These are phyloP conservation scores for Phrixothrix hirtus DNA, from an alignment of 2,888 invertebrate genomes.

Conservation along the genomic window DNA sequence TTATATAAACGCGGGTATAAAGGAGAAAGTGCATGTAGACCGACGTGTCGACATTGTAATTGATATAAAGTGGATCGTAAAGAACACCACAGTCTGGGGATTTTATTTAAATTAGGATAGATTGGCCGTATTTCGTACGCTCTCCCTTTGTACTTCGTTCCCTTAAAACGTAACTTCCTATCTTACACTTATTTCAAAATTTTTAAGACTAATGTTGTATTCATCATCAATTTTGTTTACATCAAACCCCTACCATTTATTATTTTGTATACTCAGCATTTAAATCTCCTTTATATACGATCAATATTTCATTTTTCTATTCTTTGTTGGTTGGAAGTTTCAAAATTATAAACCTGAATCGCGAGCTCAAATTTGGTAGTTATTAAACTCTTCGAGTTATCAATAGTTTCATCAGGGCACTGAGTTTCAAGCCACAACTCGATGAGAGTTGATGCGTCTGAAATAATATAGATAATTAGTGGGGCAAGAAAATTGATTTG, in stretches of 20 bases:
- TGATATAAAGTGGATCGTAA: slow-evolving; percentile 33
- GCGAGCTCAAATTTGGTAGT: too few species aligned
- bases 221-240: background rate
- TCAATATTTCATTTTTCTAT: slow-evolving; percentile 9
- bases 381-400: too few species aligned
- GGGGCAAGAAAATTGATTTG: too few species aligned
- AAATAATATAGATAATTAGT: too few species aligned
- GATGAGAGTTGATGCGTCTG: too few species aligned
- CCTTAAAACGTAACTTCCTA: slow-evolving; percentile 7
- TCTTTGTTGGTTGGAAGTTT: too few species aligned
- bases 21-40: slow-evolving; percentile 13
- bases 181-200: background rate
- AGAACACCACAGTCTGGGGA: slow-evolving; percentile 31
- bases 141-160: slow-evolving; percentile 21
- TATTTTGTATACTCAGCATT: background rate
- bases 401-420: too few species aligned
- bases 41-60: slow-evolving; percentile 29
- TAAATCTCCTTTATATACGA: background rate
- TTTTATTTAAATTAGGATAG: slow-evolving; percentile 34
- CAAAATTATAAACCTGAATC: too few species aligned
- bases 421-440: too few species aligned
- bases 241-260: background rate
- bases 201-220: background rate
- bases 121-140: slow-evolving; percentile 25
- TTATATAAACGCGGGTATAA: slow-evolving; percentile 7